Evolutionary conservation across 1,140 invertebrate species (phyloP).

Genomic region (Scaptomyza pallida): DNA sequence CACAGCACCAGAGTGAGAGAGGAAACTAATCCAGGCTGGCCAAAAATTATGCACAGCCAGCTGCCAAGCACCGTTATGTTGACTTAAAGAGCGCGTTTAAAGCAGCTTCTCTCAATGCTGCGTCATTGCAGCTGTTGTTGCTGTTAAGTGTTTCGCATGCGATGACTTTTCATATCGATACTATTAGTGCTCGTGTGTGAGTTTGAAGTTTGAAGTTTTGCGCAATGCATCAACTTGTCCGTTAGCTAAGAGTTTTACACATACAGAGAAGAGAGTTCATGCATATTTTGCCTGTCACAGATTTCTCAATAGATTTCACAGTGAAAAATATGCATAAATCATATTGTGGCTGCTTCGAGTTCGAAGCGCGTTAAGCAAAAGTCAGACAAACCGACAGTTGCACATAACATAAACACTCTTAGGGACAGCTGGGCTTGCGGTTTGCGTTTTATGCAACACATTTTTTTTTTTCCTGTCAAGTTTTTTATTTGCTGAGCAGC

Average conservation of each 20-base stretch:
- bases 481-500: conserved; percentile 43
- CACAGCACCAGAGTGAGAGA: not conserved
- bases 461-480: conserved; percentile 55
- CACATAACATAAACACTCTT: conserved; percentile 27
- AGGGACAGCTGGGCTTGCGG: conserved; percentile 61
- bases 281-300: conserved; percentile 76
- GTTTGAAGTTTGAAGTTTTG: conserved; percentile 24
- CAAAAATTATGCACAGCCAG: too few species aligned
- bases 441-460: conserved; percentile 52
- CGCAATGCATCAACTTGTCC: conserved; percentile 44
- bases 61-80: too few species aligned
- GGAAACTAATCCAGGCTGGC: not conserved
- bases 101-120: not conserved
- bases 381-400: conserved; percentile 66
- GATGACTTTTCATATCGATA: conserved; percentile 35
- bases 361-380: conserved; percentile 71
- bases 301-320: conserved; percentile 80
- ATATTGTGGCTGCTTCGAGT: conserved; percentile 49
- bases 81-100: too few species aligned
- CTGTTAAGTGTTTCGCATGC: conserved; percentile 12
- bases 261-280: conserved; percentile 5
- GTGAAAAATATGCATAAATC: conserved; percentile 74
- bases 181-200: conserved; percentile 40
- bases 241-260: conserved; percentile 42
- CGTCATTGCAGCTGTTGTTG: not conserved